These are phyloP conservation scores for Drosophila ochracea DNA, from an alignment of 2,888 invertebrate species.

Conservation along the genomic window DNA sequence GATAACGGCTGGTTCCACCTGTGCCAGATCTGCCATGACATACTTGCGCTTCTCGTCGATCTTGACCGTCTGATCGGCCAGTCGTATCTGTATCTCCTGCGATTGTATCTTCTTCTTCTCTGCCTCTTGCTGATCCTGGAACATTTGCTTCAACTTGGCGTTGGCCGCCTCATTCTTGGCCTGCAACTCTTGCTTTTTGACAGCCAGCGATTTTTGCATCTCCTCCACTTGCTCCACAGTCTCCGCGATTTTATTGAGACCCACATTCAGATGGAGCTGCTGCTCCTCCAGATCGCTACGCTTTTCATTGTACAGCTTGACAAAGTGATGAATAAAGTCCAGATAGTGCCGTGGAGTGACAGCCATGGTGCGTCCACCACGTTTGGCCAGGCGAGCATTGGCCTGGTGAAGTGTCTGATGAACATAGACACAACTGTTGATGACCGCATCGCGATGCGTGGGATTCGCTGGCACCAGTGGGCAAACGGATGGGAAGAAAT, in stretches of 20 bases:
- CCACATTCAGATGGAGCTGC: slow-evolving; percentile 99
- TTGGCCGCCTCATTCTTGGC: slow-evolving; percentile 99
- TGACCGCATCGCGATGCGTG: slow-evolving; percentile 97
- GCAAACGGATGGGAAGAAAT: slow-evolving; percentile 95
- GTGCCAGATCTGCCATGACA: slow-evolving; percentile 98
- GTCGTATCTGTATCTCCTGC: slow-evolving; percentile 95
- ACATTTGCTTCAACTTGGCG: slow-evolving; percentile 99
- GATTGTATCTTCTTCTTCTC: slow-evolving; percentile 99
- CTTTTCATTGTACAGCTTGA: slow-evolving; percentile 98
- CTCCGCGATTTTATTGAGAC: slow-evolving; percentile 99
- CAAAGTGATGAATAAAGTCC: slow-evolving; percentile 99
- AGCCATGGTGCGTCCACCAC: slow-evolving; percentile 98
- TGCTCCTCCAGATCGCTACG: slow-evolving; percentile 99
- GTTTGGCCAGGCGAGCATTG: slow-evolving; percentile 94
- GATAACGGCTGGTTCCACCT: slow-evolving; percentile 99
- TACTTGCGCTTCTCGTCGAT: slow-evolving; percentile 97
- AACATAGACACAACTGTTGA: slow-evolving; percentile 99
- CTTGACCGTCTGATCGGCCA: slow-evolving; percentile 95
- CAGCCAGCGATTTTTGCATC: slow-evolving; percentile 99
- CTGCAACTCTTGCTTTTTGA: slow-evolving; percentile 97
- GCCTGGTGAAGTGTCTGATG: slow-evolving; percentile 98
- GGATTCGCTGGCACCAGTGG: slow-evolving; percentile 91
- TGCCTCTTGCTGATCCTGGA: slow-evolving; percentile 99
- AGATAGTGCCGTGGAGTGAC: slow-evolving; percentile 99
- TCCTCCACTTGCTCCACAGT: slow-evolving; percentile 99